These are phyloP conservation scores for Siniperca scherzeri DNA, from an alignment of 2,797 vertebrate genomes.

Conservation along the genomic window DNA sequence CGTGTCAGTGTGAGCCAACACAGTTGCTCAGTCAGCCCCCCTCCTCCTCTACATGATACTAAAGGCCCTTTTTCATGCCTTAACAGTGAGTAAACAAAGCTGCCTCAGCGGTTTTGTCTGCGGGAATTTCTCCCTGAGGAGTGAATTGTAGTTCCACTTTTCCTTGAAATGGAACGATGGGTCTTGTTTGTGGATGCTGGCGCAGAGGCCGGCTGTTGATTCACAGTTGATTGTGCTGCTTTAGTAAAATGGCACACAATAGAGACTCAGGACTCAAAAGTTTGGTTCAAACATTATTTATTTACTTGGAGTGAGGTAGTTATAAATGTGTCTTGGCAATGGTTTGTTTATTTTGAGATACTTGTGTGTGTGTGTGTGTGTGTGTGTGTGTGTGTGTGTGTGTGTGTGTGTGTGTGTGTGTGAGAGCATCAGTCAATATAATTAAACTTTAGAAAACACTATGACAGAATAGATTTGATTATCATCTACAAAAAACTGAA, in stretches of 20 bases:
- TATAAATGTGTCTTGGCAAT: not conserved
- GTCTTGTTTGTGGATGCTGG: constrained; percentile 35
- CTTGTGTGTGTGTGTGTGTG: not conserved
- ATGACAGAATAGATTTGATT: not conserved
- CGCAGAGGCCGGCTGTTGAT: constrained; percentile 24
- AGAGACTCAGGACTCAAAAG: constrained; percentile 1
- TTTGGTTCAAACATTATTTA: constrained; percentile 6
- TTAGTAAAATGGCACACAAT: constrained; percentile 36
- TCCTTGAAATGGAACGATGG: constrained; percentile 33
- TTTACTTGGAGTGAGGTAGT: constrained; percentile 11
- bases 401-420: too few species aligned
- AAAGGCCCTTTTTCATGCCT: constrained; percentile 59
- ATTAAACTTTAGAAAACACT: constrained; percentile 1
- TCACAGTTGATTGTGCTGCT: constrained; percentile 41
- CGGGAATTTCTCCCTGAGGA: constrained; percentile 56
- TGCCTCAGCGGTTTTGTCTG: constrained; percentile 67
- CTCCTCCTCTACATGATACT: constrained; percentile 31
- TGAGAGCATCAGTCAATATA: not conserved
- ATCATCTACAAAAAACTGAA: not conserved
- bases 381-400: too few species aligned
- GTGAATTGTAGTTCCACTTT: constrained; percentile 32
- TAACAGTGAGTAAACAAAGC: constrained; percentile 68
- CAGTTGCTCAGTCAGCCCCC: constrained; percentile 49
- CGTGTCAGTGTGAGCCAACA: constrained; percentile 42
- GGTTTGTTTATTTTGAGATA: constrained; percentile 8